phyloP scores from a whole-genome alignment of 2,888 invertebrate genomes.

The Scelioninae gen. 1 region DNA sequence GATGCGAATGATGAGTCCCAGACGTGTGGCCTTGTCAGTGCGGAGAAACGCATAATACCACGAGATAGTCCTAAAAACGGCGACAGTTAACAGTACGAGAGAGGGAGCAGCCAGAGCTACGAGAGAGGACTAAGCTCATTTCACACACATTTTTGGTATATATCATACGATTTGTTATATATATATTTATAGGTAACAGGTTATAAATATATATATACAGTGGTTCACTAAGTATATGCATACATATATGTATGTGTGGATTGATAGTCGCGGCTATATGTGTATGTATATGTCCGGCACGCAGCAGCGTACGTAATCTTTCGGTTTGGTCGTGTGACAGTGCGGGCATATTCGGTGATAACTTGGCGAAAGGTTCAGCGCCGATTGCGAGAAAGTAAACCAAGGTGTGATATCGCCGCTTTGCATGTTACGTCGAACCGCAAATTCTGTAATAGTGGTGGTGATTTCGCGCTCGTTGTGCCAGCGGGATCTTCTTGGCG shows the following conservation, averaged over 20 bases:
- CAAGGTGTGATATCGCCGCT: conserved; percentile 62
- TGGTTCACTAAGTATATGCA: conserved; percentile 1
- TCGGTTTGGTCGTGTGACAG: conserved; percentile 56
- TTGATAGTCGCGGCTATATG: conserved; percentile 33
- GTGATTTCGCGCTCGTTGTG: conserved; percentile 66
- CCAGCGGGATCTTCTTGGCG: conserved; percentile 58
- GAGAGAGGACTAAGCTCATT: conserved; percentile 8
- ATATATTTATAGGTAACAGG: conserved; percentile 39
- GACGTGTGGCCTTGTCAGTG: conserved; percentile 63
- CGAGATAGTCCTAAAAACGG: conserved; percentile 8
- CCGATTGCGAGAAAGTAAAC: too few species aligned
- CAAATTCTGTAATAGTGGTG: conserved; percentile 58
- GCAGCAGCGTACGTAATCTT: conserved; percentile 35
- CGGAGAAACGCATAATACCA: conserved; percentile 51
- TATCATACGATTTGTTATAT: conserved; percentile 32
- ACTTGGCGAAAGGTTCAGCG: conserved; percentile 50
- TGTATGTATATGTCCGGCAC: conserved; percentile 40
- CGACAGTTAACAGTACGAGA: conserved; percentile 22
- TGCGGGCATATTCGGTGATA: conserved; percentile 67
- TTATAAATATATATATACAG: conserved; percentile 47
- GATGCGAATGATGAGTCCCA: conserved; percentile 53
- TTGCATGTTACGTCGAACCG: conserved; percentile 70
- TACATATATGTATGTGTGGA: conserved; percentile 26
- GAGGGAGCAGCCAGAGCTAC: background rate
- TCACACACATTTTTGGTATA: conserved; percentile 25